Percentiles rank a stretch among this genome's conserved stretches.
Conservation (phyloP, 2,888 invertebrate genomes). For the Phragmatobia fuliginosa region DNA sequence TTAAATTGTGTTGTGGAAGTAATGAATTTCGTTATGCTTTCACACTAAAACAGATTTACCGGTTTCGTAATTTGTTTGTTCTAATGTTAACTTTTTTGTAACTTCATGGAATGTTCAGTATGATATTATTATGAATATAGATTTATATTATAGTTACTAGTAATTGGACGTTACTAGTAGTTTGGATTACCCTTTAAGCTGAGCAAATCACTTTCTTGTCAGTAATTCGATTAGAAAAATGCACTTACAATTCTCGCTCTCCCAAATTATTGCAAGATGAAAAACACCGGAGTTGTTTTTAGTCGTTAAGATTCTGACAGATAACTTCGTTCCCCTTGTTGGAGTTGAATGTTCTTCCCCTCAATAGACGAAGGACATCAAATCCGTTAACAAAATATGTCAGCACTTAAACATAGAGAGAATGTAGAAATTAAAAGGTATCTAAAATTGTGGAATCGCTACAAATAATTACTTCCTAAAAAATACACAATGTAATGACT, state of each 20-base stretch:
- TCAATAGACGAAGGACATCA: no score
- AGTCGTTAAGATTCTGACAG: no score
- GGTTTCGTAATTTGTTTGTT: slow-evolving; percentile 40
- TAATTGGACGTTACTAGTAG: background rate
- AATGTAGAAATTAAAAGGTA: background rate
- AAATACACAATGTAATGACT: background rate
- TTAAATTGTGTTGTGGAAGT: slow-evolving; percentile 33
- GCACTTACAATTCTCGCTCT: no score
- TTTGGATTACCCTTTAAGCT: background rate
- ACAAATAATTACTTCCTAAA: background rate
- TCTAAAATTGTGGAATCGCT: background rate
- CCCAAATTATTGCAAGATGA: no score
- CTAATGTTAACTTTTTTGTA: background rate
- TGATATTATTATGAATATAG: background rate
- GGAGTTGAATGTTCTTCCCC: no score
- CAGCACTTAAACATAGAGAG: background rate
- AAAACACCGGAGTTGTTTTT: no score
- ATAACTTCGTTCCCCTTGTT: no score
- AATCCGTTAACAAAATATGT: no score
- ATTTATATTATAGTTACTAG: background rate
- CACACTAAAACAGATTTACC: slow-evolving; percentile 44
- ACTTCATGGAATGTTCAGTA: background rate
- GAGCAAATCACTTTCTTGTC: background rate
- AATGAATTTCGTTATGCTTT: slow-evolving; percentile 49
- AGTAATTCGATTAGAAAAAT: background rate